Base-by-base conservation (phyloP, 2,797 vertebrate genomes). In the Poeciliopsis gracilis region DNA sequence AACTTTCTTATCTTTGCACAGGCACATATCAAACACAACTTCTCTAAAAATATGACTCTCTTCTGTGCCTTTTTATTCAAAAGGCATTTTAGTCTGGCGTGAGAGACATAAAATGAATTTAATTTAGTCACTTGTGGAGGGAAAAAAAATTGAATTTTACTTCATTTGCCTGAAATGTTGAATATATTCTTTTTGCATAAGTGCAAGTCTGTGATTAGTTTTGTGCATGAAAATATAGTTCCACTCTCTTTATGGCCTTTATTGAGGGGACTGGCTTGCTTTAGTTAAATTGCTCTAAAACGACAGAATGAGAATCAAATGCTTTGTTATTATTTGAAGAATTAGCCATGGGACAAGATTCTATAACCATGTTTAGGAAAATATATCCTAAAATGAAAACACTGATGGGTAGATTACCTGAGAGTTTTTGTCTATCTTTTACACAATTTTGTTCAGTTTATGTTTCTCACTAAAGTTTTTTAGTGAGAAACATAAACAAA, bases 21-120 rank as follows among this genome's bases (percentile, higher is more conserved):
- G 86, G 76, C 86, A 77, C 88, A 88, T 89, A 92, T 92, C 89
- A 92, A 93, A 93, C 77, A 84, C 84, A 89, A 89, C 88, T 92
- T 87, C 78, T 85, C 77, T 86, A 87, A 91, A 90, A 71, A 83
- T 90, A 75, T 79, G 72, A 41, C 70, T 81, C 18, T 76, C 53
- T 80, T 79, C 61, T 46, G 80, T 76, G 78, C 18, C 72, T 74
- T 85, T 83, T 84, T 81, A 87, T 72, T 82, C 67, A 82, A 72
- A 73, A 66, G 45, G 84, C 74, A 86, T 86, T 82, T 76, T 71
- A 76, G 82, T 25, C 11, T 41, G 18, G 49, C 72, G 73, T 57
- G 33, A 67, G 75, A 87, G 82, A 82, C 63, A 20, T 3, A 25
- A 59, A 55, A 5, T 45, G 57, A 41, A 59, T 79, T 61, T 72